Evolutionary conservation across 1,140 invertebrate genomes (phyloP), one percentile per base, ranked within the genome.

Genomic region (Drosophila mojavensis): DNA sequence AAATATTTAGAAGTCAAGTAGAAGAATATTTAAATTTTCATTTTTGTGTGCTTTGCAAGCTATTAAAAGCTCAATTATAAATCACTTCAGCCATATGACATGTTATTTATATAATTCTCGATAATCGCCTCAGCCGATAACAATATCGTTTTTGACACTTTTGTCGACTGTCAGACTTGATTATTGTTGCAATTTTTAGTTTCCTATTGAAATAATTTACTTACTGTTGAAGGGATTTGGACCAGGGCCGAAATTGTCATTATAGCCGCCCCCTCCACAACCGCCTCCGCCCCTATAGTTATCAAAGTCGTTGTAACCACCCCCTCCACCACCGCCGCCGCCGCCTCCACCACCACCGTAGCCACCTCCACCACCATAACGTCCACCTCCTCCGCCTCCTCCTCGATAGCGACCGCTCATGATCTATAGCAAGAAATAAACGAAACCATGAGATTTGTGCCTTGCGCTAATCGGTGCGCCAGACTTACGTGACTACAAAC

Each of bases 331-430:
- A 4, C 79, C 79, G 4, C 77, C 69, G 5, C 79, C 43, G 10
- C 43, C 47, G 4, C 77, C 69, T 4, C 79, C 43, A 3, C 43
- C 47, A 2, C 81, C 81, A n/a, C 81, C 65, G 2, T 24, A 24
- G 20, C 79, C 80, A 30, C 28, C 28, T 4, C 28, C 28, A 30
- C 28, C 28, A 6, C 28, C 28, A 30, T 30, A 30, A 30, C 28
- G 28, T 30, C 79, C 79, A 3, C 77, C 69, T 4, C 79, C 43
- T 5, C 43, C 48, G 11, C 79, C 82, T 4, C 71, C 71, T 9
- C 81, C 81, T 13, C 90, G 82, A 76, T 91, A 90, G 48, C 90
- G 84, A 50, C 90, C 80, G 53, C 84, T 89, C 90, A 91, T 91
- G 63, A 80, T 83, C 90, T 91, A 55, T 65, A 20, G 6, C 20